Evolutionary conservation across 2,888 invertebrate species (phyloP).

Genomic region (Pterobdella sp.): DNA sequence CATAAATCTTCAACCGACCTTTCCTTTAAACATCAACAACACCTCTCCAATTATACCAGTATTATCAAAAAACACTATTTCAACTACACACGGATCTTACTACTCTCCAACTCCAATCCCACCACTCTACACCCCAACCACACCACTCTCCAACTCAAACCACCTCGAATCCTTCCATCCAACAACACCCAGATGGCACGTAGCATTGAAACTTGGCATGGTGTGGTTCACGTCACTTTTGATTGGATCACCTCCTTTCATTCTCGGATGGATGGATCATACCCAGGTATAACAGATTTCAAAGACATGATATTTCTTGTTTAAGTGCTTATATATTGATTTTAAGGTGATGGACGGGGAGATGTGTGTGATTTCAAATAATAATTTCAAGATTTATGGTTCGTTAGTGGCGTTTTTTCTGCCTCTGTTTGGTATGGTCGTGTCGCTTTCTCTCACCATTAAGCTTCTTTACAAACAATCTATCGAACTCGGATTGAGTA

Average conservation of each 20-base stretch:
- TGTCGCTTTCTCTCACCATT: slow-evolving; percentile 85
- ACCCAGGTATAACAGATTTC: not conserved
- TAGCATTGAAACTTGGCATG: not conserved
- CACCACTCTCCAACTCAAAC: too few relatives aligned
- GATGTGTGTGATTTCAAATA: slow-evolving; percentile 51
- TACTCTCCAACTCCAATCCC: not conserved
- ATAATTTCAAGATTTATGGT: slow-evolving; percentile 66
- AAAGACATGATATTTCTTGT: not conserved
- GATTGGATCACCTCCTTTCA: not conserved
- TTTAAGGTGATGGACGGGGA: slow-evolving; percentile 51
- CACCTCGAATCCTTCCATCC: too few relatives aligned
- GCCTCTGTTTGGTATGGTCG: slow-evolving; percentile 83
- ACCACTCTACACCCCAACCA: not conserved
- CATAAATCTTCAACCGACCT: too few relatives aligned
- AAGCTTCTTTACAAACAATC: slow-evolving; percentile 62
- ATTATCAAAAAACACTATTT: not conserved
- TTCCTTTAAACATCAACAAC: too few relatives aligned
- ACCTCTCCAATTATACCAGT: too few relatives aligned
- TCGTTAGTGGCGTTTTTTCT: slow-evolving; percentile 93
- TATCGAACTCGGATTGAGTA: slow-evolving; percentile 10
- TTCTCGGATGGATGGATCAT: not conserved
- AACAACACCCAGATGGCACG: not conserved
- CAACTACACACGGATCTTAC: not conserved
- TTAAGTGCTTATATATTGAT: not conserved
- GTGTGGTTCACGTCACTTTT: not conserved